Conservation (phyloP, 2,888 invertebrate species). For the Andrena bucephala region DNA sequence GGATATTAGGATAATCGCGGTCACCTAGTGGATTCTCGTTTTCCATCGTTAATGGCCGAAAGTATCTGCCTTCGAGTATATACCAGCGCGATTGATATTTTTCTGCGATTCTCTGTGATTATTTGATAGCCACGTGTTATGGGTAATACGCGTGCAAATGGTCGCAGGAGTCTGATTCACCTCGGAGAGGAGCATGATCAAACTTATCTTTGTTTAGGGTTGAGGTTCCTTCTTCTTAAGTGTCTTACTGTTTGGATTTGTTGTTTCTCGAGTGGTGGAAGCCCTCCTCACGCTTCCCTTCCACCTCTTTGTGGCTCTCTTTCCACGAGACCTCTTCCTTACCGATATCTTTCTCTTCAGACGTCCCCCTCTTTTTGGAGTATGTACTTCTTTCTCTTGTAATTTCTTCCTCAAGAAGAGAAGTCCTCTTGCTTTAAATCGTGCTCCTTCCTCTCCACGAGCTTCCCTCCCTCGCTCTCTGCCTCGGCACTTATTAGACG, state of each 20-base stretch:
- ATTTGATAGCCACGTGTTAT: too few species aligned
- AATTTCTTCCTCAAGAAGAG: neutral
- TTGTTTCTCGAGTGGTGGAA: too few species aligned
- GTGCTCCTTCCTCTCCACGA: neutral
- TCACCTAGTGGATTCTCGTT: neutral
- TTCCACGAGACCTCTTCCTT: too few species aligned
- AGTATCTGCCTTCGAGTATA: neutral
- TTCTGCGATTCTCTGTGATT: neutral
- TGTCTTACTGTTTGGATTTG: neutral
- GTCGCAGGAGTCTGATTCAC: too few species aligned
- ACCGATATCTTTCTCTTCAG: too few species aligned
- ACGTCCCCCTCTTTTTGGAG: slow-evolving; percentile 4
- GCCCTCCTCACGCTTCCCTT: too few species aligned
- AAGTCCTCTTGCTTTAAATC: slow-evolving; percentile 43
- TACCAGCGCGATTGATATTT: too few species aligned
- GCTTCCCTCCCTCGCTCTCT: neutral
- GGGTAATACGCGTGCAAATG: too few species aligned
- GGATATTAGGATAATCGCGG: slow-evolving; percentile 43
- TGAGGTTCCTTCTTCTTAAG: slow-evolving; percentile 14
- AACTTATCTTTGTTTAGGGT: slow-evolving; percentile 2
- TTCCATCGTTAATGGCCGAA: slow-evolving; percentile 4
- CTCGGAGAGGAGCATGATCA: neutral
- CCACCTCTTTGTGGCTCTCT: too few species aligned
- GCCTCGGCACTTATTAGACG: slow-evolving; percentile 6
- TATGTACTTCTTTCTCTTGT: neutral